Base-by-base conservation (phyloP, 2,797 vertebrate genomes). In the Lindbergichthys nudifrons region DNA sequence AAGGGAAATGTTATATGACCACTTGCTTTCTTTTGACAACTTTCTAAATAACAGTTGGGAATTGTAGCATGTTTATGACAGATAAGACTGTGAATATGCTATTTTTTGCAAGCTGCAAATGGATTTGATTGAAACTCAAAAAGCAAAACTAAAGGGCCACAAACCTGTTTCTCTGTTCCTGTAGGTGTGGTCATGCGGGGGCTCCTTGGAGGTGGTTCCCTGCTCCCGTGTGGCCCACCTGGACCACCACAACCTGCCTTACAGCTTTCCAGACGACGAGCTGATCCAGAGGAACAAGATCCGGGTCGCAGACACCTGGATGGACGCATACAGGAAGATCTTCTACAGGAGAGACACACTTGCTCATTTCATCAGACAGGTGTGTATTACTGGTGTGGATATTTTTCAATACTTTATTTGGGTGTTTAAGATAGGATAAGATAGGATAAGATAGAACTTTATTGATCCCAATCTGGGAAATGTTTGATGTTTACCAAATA, bases 101-200 rank as follows among this genome's bases (percentile, higher is more conserved):
- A 36, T 9, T 36, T 36, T 36, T 7, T 1, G 8, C 32, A 36
- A 36, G 32, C 32, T 36, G 32, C 1, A 36, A 6, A 36, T 36
- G 1, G 32, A 36, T 36, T 36, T 36, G 1, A 36, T 36, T 9
- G 32, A 9, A 36, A 36, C 19, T 47, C 2, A 41, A 19, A 64
- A 13, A 56, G 18, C 46, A 50, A 39, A 19, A 53, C 5, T 12
- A 26, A 26, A 50, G 36, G 21, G 26, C 16, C 19, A 18, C 19
- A 16, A 46, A 30, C 7, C 14, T 8, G 11, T 46, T 48, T 58
- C 54, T 19, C 5, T 19, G 1, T 48, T 14, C 5, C 47, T 85
- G 53, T 82, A 97, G 97, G 95, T 96, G 59, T 98, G 96, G 96
- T 96, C 96, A n/a, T 98, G 97, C 14, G 96, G 97, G 6, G 97